These are phyloP conservation scores for Streblospio benedicti DNA, from an alignment of 1,140 invertebrate genomes.

Conservation along the genomic window DNA sequence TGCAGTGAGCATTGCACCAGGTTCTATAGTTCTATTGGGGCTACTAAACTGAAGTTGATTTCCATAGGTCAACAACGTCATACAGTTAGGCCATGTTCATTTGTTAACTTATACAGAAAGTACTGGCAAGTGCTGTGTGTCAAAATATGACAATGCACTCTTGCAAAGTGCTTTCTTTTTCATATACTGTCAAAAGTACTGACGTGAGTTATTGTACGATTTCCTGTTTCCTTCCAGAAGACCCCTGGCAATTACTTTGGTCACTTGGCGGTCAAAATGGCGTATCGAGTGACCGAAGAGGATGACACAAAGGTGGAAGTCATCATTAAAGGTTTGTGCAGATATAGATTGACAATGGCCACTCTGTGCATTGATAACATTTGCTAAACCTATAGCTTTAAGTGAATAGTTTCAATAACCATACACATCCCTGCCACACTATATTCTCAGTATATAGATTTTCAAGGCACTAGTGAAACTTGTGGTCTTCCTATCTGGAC, in stretches of 20 bases:
- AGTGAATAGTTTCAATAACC: background rate
- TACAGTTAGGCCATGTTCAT: conserved; percentile 27
- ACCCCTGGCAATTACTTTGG: conserved; percentile 35
- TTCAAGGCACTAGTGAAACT: background rate
- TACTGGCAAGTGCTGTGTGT: background rate
- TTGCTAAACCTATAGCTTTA: background rate
- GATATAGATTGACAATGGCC: too few species aligned
- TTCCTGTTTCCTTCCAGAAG: conserved; percentile 14
- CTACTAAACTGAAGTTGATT: conserved; percentile 7
- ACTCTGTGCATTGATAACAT: background rate
- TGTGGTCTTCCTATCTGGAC: background rate
- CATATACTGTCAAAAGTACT: background rate
- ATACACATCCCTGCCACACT: background rate
- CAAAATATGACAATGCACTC: background rate
- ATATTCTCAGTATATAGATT: background rate
- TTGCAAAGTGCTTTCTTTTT: background rate
- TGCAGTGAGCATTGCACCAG: too few species aligned
- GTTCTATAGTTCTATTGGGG: too few species aligned
- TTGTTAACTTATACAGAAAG: conserved; percentile 27
- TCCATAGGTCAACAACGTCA: conserved; percentile 28
- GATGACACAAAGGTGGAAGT: background rate
- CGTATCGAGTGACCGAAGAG: conserved; percentile 34
- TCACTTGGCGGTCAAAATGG: conserved; percentile 32
- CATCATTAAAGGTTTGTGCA: background rate
- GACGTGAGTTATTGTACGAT: background rate